Conservation (phyloP, 2,888 invertebrate species). For the Conistra vaccinii region DNA sequence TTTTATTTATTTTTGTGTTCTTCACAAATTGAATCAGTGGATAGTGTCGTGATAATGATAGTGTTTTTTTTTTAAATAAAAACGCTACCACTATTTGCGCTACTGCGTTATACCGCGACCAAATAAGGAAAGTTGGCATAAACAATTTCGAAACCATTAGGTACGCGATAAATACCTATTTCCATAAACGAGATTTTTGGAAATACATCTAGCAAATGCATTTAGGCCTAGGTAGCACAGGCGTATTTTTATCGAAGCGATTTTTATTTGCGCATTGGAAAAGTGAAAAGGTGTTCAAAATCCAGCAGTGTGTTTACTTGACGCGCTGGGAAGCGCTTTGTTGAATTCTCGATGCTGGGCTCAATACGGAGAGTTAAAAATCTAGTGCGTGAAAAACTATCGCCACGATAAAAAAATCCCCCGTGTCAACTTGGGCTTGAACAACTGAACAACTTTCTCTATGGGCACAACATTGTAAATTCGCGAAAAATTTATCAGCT, state of each 20-base stretch:
- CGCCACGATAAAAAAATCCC: too few relatives aligned
- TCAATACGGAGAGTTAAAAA: too few relatives aligned
- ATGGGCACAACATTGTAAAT: neutral
- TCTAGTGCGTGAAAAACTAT: too few relatives aligned
- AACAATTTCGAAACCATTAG: neutral
- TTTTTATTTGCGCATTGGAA: too few relatives aligned
- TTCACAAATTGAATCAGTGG: neutral
- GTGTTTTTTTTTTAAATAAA: too few relatives aligned
- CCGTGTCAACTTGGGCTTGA: too few relatives aligned
- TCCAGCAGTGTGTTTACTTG: too few relatives aligned
- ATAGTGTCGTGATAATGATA: neutral
- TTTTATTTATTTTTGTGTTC: neutral
- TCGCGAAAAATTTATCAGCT: neutral
- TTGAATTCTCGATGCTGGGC: too few relatives aligned
- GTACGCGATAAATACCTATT: neutral
- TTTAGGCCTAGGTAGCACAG: neutral
- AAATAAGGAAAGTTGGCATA: neutral
- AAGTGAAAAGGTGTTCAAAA: too few relatives aligned
- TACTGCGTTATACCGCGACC: too few relatives aligned
- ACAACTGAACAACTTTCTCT: neutral
- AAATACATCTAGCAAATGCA: neutral
- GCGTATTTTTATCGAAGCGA: too few relatives aligned
- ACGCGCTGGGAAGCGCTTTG: too few relatives aligned
- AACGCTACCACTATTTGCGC: neutral
- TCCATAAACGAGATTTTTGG: neutral